Evolutionary conservation across 2,888 invertebrate genomes (phyloP).

Genomic region (Dolichomitus sp.): DNA sequence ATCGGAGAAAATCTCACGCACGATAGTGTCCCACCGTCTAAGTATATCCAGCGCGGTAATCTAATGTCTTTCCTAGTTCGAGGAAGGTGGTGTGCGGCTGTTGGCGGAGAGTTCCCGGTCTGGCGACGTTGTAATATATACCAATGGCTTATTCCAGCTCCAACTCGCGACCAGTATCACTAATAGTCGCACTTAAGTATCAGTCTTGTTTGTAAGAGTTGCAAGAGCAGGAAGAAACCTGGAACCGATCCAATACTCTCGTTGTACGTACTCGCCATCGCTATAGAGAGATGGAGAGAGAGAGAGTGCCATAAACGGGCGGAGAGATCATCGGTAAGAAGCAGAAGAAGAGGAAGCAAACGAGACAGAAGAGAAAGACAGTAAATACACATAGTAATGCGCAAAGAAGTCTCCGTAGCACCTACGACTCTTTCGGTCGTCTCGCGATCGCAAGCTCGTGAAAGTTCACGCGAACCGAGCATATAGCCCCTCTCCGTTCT

Average conservation of each 20-base stretch:
- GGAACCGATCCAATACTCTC: slow-evolving; percentile 60
- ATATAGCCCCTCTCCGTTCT: neutral
- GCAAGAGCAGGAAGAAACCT: slow-evolving; percentile 57
- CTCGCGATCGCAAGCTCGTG: slow-evolving; percentile 51
- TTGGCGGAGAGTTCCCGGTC: neutral
- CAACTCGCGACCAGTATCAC: slow-evolving; percentile 4
- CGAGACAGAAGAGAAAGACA: neutral
- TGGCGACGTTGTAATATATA: slow-evolving; percentile 17
- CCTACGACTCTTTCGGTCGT: slow-evolving; percentile 18
- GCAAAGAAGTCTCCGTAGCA: slow-evolving; percentile 21
- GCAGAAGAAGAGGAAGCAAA: neutral
- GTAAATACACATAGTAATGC: neutral
- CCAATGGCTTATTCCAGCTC: slow-evolving; percentile 18
- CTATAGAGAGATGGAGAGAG: slow-evolving; percentile 14
- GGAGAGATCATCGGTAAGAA: neutral
- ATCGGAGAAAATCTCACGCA: neutral
- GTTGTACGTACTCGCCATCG: slow-evolving; percentile 14
- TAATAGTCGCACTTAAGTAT: slow-evolving; percentile 17
- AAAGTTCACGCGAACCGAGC: slow-evolving; percentile 57
- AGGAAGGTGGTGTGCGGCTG: slow-evolving; percentile 7
- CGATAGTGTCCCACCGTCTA: neutral
- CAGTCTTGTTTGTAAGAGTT: slow-evolving; percentile 23
- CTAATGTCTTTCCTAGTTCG: neutral
- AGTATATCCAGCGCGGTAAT: neutral
- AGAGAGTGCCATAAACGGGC: neutral